Evolutionary conservation across 2,888 invertebrate species (phyloP), one percentile per base, ranked within the genome.

Genomic region (Dorcus parallelipipedus): DNA sequence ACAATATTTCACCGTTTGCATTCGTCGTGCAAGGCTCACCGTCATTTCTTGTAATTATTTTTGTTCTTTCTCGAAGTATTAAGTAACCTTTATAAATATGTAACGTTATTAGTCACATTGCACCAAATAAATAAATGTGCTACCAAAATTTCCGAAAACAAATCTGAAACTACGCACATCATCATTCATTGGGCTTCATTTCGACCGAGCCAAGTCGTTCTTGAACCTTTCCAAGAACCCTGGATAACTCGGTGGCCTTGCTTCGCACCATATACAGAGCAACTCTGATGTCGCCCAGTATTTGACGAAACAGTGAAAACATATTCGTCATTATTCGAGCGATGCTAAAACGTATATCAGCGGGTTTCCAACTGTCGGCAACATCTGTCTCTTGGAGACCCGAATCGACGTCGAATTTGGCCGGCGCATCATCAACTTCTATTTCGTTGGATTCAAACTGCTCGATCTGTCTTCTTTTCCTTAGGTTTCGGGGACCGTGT

Each of bases 191-290:
- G 26, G 26, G 45, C 20, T 45, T 45, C 45, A 45, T 20, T 7
- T 42, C 42, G 9, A 17, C 5, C 14, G 45, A 26, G 9, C 72
- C 70, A 9, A 77, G 64, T 40, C 71, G 69, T 17, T 62, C 69
- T 68, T 88, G 85, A 62, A 88, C 83, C 65, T 81, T 81, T 53
- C 83, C 81, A 43, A 88, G 76, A 72, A 89, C 88, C 68, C 82
- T 83, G 38, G 86, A 85, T 50, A 90, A 78, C 4, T 86, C 84
- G 53, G 86, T 84, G 8, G 89, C 86, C 2, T 89, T 86, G 57
- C 84, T 86, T 69, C 86, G 86, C 10, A 90, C 73, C 60, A 90
- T 80, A 57, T 86, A 86, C 54, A 90, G 73, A 0, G 89, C 89
- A 48, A 89, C 74, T 67, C 84, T 81, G 38, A 33, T 7, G 26